Evolutionary conservation across 2,888 invertebrate genomes (phyloP).

Genomic region (Gonocerus acuteangulatus): DNA sequence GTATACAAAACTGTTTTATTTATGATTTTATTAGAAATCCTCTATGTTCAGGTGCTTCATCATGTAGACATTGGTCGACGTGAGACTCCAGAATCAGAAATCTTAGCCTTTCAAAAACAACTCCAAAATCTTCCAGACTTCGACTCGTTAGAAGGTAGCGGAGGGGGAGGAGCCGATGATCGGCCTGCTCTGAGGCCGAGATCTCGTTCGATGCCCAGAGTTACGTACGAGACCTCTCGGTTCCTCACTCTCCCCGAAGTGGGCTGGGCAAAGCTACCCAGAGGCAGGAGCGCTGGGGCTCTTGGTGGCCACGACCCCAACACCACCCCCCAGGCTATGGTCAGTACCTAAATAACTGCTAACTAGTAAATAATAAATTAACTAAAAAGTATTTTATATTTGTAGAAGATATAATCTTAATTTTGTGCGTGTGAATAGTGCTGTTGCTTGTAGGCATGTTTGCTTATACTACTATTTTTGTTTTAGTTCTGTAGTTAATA

Average conservation of each 20-base stretch:
- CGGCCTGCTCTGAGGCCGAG: constrained; percentile 43
- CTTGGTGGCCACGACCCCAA: constrained; percentile 39
- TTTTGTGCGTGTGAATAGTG: too few species aligned
- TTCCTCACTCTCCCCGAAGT: constrained; percentile 42
- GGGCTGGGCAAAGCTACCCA: constrained; percentile 40
- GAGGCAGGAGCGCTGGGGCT: constrained; percentile 41
- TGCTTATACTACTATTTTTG: too few species aligned
- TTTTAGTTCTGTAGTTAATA: too few species aligned
- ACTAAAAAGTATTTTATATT: too few species aligned
- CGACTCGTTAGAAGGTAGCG: constrained; percentile 43
- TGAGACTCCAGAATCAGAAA: constrained; percentile 46
- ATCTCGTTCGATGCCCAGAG: constrained; percentile 45
- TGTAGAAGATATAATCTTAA: too few species aligned
- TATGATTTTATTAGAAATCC: too few species aligned
- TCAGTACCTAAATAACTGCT: constrained; percentile 9
- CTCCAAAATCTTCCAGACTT: constrained; percentile 51
- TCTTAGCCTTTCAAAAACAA: constrained; percentile 51
- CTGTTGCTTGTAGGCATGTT: too few species aligned
- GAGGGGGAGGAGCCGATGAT: constrained; percentile 39
- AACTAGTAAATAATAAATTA: neutral
- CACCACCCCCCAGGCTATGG: constrained; percentile 36
- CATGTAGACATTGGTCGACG: constrained; percentile 26
- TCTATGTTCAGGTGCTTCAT: constrained; percentile 29
- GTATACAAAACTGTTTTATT: too few species aligned
- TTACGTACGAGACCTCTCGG: constrained; percentile 44